Evolutionary conservation across 2,113 vertebrate genomes (phyloP).

Genomic region (Suricata suricatta): DNA sequence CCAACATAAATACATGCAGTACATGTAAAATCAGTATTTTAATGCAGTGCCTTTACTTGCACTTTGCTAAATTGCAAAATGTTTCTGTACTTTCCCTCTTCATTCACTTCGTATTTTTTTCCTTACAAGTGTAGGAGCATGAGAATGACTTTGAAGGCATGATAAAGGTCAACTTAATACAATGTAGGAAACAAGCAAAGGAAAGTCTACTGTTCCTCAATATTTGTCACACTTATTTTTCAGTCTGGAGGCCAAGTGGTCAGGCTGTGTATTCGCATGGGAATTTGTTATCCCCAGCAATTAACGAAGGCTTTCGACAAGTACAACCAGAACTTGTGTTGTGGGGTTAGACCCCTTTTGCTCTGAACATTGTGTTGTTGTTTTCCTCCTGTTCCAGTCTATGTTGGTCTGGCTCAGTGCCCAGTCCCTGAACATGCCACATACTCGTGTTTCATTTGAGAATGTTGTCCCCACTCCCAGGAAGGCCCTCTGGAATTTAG

Average conservation of each 20-base stretch:
- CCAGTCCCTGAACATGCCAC: not conserved
- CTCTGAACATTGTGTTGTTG: not conserved
- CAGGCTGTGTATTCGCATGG: not conserved
- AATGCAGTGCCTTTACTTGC: not conserved
- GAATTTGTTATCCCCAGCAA: not conserved
- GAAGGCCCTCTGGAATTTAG: not conserved
- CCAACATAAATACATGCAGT: not conserved
- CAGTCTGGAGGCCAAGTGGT: not conserved
- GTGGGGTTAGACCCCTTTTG: not conserved
- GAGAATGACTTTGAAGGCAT: not conserved
- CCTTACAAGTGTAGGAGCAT: not conserved
- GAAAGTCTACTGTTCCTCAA: not conserved
- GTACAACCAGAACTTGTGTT: not conserved
- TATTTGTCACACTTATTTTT: not conserved
- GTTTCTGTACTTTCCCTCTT: not conserved
- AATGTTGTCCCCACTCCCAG: not conserved
- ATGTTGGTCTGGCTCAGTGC: not conserved
- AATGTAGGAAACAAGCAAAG: not conserved
- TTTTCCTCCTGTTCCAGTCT: not conserved
- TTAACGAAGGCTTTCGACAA: not conserved
- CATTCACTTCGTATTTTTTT: not conserved
- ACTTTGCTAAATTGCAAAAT: not conserved
- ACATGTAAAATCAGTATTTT: slow-evolving; percentile 14
- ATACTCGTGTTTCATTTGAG: not conserved
- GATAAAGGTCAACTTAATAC: slow-evolving; percentile 26